phyloP scores from a whole-genome alignment of 2,113 vertebrate genomes.

The Bombycilla garrulus region DNA sequence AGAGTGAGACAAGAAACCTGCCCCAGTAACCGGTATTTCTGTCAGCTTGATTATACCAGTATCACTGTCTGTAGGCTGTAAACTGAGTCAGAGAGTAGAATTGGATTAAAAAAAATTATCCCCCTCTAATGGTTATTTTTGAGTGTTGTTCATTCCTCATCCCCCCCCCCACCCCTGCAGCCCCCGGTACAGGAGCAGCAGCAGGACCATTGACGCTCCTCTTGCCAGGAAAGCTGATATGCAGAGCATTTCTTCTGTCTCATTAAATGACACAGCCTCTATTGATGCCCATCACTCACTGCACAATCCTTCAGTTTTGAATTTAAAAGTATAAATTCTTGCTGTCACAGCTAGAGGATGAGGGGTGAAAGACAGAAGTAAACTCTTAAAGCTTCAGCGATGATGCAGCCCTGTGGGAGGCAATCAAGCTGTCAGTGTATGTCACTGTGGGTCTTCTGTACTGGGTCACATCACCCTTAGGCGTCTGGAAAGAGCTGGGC shows the following conservation, averaged over 20 bases:
- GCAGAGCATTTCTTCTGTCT: neutral
- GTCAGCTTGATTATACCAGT: neutral
- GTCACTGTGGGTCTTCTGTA: neutral
- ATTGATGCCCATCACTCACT: neutral
- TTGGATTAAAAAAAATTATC: neutral
- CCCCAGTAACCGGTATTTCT: neutral
- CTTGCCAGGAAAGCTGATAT: neutral
- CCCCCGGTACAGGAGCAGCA: neutral
- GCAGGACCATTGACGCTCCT: neutral
- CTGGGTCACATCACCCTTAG: neutral
- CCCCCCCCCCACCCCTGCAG: neutral
- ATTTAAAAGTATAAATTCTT: neutral
- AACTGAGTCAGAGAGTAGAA: neutral
- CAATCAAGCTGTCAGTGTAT: neutral
- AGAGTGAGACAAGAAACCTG: neutral
- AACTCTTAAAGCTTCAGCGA: neutral
- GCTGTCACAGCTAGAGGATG: neutral
- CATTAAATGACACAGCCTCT: neutral
- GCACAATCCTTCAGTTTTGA: neutral
- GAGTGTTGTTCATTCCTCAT: fast-evolving
- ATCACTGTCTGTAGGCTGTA: neutral
- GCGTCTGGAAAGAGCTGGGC: neutral
- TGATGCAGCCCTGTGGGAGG: neutral
- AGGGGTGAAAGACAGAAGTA: neutral
- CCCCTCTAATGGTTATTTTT: neutral